Evolutionary conservation across 1,140 invertebrate species (phyloP), one percentile per base, ranked within the genome.

Genomic region (Sinonovacula constricta): DNA sequence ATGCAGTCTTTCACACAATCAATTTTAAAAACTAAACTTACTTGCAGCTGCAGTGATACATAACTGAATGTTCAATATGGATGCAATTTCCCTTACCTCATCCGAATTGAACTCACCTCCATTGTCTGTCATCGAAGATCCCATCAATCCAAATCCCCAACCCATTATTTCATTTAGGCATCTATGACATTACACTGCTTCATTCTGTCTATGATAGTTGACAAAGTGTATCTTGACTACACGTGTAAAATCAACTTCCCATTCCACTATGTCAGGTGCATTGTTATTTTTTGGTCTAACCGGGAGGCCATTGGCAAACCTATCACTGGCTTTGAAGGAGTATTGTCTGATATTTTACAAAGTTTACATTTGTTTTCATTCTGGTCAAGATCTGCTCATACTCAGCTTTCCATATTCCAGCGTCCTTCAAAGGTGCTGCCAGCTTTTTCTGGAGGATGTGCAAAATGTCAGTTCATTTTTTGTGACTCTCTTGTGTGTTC

Each of bases 141-240:
- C n/a, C n/a, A n/a, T n/a, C n/a, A n/a, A n/a, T n/a, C n/a, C 54
- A 76, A 82, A 1, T 75, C 26, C 26, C 59, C 57, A 24, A 82
- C 60, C 76, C 77, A 81, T 54, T 77, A 33, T 45, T 66, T 78
- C 68, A 81, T 81, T 28, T 68, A 18, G 3, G 54, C 70, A 15
- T 78, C 69, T 66, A 76, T 76, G 10, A 74, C 54, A 63, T 63
- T 24, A 31, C 28, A 28, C 22, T 30, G 54, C 14, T 33, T n/a
- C 30, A 63, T 74, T 65, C 59, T 53, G 28, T 45, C 30, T n/a
- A 63, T 65, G 24, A n/a, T n/a, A n/a, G n/a, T n/a, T n/a, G n/a
- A n/a, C n/a, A n/a, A n/a, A n/a, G n/a, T n/a, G n/a, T n/a, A 81
- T 62, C 67, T 60, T 0, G 80, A 81, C 80, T 68, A 78, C 74